Conservation (phyloP, 1,140 invertebrate genomes). For the Semibalanus balanoides region DNA sequence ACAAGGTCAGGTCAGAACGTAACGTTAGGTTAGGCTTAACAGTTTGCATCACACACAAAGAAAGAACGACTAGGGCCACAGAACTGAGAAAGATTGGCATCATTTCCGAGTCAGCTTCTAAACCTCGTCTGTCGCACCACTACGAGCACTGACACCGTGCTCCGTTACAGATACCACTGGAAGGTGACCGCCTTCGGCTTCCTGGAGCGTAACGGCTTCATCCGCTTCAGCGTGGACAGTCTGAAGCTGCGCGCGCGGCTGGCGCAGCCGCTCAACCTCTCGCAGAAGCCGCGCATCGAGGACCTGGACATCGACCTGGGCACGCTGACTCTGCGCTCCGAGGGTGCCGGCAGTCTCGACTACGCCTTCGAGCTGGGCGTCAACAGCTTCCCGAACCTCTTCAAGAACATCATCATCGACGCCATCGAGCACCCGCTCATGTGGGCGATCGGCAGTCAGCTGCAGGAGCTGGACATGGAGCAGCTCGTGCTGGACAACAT, state of each 20-base stretch:
- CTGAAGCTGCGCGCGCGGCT: not conserved
- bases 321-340: conserved; percentile 14
- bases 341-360: conserved; percentile 15
- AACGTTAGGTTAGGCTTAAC: no score
- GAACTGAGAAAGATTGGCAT: no score
- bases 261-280: conserved; percentile 3
- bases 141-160: not conserved
- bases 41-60: no score
- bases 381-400: conserved; percentile 16
- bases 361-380: conserved; percentile 15
- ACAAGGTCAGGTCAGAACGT: no score
- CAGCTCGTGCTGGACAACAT: conserved; percentile 3
- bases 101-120: no score
- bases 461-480: not conserved
- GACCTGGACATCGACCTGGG: conserved; percentile 8
- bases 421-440: conserved; percentile 11
- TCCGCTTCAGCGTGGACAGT: conserved; percentile 3
- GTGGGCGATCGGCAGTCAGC: conserved; percentile 4
- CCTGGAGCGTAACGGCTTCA: conserved; percentile 3
- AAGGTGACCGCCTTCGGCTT: not conserved
- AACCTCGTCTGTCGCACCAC: no score
- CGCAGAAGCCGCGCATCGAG: not conserved
- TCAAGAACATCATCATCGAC: conserved; percentile 18
- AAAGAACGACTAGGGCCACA: no score
- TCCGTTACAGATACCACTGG: not conserved